phyloP scores from a whole-genome alignment of 1,140 invertebrate species.

The Contarinia nasturtii region DNA sequence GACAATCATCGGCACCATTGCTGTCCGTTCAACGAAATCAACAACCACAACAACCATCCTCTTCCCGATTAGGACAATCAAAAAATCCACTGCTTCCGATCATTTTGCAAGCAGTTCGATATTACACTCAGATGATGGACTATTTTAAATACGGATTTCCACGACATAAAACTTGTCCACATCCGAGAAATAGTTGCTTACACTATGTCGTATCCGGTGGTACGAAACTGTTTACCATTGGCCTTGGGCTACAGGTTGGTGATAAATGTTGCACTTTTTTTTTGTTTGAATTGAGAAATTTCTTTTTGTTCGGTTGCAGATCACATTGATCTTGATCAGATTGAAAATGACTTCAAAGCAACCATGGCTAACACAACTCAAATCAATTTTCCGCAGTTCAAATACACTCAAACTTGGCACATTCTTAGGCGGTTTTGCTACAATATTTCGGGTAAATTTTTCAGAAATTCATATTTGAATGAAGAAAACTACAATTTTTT shows the following conservation, averaged over 20 bases:
- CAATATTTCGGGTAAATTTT: slow-evolving; percentile 36
- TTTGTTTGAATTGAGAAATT: too few relatives aligned
- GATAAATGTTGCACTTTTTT: too few relatives aligned
- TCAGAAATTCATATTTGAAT: slow-evolving; percentile 4
- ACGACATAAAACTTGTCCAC: slow-evolving; percentile 34
- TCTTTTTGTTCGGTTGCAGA: not conserved
- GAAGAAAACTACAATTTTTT: too few relatives aligned
- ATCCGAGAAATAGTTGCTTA: slow-evolving; percentile 35
- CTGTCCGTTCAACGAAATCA: slow-evolving; percentile 1
- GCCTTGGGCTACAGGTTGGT: slow-evolving; percentile 34
- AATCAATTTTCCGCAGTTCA: slow-evolving; percentile 27
- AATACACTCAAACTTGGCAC: slow-evolving; percentile 35
- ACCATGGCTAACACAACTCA: slow-evolving; percentile 25
- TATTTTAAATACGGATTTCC: slow-evolving; percentile 25
- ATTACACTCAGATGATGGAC: slow-evolving; percentile 27
- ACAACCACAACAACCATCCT: slow-evolving; percentile 7
- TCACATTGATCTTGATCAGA: not conserved
- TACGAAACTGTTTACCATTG: slow-evolving; percentile 33
- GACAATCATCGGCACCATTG: too few relatives aligned
- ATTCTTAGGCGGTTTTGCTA: slow-evolving; percentile 41
- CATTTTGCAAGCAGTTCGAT: slow-evolving; percentile 15
- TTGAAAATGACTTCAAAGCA: not conserved
- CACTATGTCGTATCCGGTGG: slow-evolving; percentile 33
- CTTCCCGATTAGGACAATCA: not conserved
- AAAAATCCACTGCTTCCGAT: not conserved